Evolutionary conservation across 1,140 invertebrate species (phyloP).

Genomic region (Neoseiulus cucumeris): DNA sequence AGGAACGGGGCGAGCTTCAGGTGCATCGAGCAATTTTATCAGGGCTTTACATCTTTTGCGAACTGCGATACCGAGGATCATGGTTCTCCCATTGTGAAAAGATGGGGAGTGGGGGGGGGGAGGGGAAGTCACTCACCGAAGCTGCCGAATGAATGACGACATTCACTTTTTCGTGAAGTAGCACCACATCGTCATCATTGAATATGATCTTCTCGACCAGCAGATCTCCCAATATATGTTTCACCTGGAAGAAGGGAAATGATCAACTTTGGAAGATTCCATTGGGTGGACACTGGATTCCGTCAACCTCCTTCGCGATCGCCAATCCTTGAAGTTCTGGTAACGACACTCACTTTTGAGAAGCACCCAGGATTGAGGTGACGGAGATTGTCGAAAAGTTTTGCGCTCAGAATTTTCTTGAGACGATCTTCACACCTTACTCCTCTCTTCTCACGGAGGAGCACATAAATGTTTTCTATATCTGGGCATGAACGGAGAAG

Average conservation of each 20-base stretch:
- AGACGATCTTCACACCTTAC: slow-evolving; percentile 23
- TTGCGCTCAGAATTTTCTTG: slow-evolving; percentile 4
- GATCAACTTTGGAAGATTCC: no score
- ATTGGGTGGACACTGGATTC: no score
- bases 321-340: no score
- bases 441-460: slow-evolving; percentile 30
- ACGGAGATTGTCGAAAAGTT: not conserved
- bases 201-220: slow-evolving; percentile 59
- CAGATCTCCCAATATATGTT: not conserved
- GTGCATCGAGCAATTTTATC: no score
- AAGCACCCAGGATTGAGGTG: not conserved
- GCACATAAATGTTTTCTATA: slow-evolving; percentile 27
- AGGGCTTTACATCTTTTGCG: no score
- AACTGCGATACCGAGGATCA: no score
- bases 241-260: not conserved
- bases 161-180: slow-evolving; percentile 33
- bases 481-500: slow-evolving; percentile 30
- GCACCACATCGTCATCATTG: slow-evolving; percentile 46
- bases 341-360: not conserved
- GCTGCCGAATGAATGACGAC: slow-evolving; percentile 34
- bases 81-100: no score
- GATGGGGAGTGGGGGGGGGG: no score
- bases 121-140: slow-evolving; percentile 22
- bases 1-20: no score
- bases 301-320: no score